Evolutionary conservation across 2,888 invertebrate species (phyloP).

Genomic region (Hesperia comma): DNA sequence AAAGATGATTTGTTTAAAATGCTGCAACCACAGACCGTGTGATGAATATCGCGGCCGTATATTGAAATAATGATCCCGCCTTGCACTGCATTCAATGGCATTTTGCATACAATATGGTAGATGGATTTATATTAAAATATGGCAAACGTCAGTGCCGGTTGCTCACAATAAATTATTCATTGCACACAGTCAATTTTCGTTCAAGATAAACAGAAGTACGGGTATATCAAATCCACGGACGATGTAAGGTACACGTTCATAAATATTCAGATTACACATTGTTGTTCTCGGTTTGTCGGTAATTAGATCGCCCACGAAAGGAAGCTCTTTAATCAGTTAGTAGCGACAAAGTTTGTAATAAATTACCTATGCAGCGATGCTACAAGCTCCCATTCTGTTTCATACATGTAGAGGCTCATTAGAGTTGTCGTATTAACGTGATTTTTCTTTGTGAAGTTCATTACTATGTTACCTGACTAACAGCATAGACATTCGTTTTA

Average conservation of each 20-base stretch:
- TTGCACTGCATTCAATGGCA: conserved; percentile 82
- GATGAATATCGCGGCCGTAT: conserved; percentile 81
- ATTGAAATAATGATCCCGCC: conserved; percentile 82
- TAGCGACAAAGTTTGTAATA: conserved; percentile 73
- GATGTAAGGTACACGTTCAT: conserved; percentile 60
- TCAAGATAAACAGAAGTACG: conserved; percentile 72
- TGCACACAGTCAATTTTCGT: conserved; percentile 79
- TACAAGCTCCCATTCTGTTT: conserved; percentile 50
- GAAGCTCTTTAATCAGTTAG: conserved; percentile 73
- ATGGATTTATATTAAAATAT: conserved; percentile 84
- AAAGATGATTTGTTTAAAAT: conserved; percentile 84
- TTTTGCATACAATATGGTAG: conserved; percentile 84
- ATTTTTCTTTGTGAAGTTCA: conserved; percentile 10
- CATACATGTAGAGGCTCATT: conserved; percentile 60
- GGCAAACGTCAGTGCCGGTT: conserved; percentile 80
- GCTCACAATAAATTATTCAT: conserved; percentile 82
- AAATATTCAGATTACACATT: conserved; percentile 81
- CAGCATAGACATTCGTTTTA: neutral
- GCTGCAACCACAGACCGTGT: conserved; percentile 69
- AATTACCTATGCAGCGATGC: conserved; percentile 60
- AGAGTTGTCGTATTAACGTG: conserved; percentile 45
- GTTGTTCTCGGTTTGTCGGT: conserved; percentile 80
- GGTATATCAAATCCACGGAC: conserved; percentile 76
- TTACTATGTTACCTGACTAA: neutral
- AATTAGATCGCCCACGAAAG: conserved; percentile 82